Evolutionary conservation across 23 tunicate genomes (phyloP).

Genomic region (Trididemnum nubilum): DNA sequence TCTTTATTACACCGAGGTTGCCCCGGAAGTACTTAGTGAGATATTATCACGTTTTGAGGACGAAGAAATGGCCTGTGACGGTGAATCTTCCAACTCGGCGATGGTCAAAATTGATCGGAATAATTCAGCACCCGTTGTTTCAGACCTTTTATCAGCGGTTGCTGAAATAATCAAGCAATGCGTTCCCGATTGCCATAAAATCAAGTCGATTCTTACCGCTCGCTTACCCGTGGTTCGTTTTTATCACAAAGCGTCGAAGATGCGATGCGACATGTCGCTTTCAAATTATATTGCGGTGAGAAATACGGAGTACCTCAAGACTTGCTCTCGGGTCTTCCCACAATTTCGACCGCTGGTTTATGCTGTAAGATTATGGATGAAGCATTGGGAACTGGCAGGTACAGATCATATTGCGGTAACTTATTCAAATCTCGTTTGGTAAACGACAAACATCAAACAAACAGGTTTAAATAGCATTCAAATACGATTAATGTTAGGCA

Average conservation of each 20-base stretch:
- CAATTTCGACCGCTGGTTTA: slow-evolving; percentile 39
- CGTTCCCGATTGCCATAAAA: slow-evolving; percentile 84
- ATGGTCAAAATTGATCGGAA: neutral
- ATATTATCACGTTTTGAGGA: slow-evolving; percentile 16
- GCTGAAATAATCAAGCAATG: slow-evolving; percentile 75
- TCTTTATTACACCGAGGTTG: slow-evolving; percentile 37
- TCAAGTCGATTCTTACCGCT: slow-evolving; percentile 54
- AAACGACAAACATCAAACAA: neutral
- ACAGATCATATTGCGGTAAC: no score
- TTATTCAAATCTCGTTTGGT: no score
- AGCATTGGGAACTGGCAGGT: slow-evolving; percentile 88
- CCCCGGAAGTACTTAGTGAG: slow-evolving; percentile 40
- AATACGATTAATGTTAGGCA: no score
- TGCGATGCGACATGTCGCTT: slow-evolving; percentile 73
- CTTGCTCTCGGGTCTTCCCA: slow-evolving; percentile 30
- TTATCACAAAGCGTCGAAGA: slow-evolving; percentile 58
- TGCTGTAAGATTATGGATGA: slow-evolving; percentile 72
- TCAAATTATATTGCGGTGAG: slow-evolving; percentile 55
- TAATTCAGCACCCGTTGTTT: neutral
- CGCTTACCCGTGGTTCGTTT: slow-evolving; percentile 79
- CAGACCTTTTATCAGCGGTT: slow-evolving; percentile 36
- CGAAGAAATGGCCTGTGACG: neutral
- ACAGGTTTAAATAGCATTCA: no score
- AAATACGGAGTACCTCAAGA: slow-evolving; percentile 52
- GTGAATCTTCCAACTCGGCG: neutral